A percentile compares a stretch with the other conserved stretches of the same genome.
Evolutionary conservation across 2,113 vertebrate species (phyloP).

Genomic region (Ornithorhynchus anatinus): DNA sequence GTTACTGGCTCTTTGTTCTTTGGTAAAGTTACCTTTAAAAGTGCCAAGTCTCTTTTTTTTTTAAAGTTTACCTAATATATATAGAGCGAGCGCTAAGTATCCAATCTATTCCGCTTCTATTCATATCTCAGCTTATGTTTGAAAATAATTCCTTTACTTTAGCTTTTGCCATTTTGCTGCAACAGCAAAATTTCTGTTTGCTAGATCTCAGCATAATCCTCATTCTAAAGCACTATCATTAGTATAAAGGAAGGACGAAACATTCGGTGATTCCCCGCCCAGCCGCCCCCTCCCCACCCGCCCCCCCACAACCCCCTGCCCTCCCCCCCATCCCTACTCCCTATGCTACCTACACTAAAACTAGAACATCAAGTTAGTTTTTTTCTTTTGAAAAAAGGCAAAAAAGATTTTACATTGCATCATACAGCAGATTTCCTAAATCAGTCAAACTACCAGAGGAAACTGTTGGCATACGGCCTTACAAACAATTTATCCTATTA

Average conservation of each 20-base stretch:
- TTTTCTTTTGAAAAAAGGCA: constrained; percentile 82
- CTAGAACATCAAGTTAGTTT: constrained; percentile 83
- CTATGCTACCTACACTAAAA: constrained; percentile 77
- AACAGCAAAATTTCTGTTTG: constrained; percentile 78
- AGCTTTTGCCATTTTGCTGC: constrained; percentile 78
- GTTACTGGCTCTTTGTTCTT: constrained; percentile 92
- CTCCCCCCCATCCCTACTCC: constrained; percentile 69
- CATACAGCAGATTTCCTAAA: constrained; percentile 87
- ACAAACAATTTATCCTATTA: constrained; percentile 90
- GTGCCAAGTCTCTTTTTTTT: constrained; percentile 87
- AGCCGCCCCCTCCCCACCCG: constrained; percentile 68
- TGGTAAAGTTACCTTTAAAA: constrained; percentile 96
- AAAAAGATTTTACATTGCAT: constrained; percentile 88
- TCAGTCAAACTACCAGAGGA: constrained; percentile 87
- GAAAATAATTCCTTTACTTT: constrained; percentile 73
- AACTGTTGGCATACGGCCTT: constrained; percentile 77
- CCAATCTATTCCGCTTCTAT: constrained; percentile 76
- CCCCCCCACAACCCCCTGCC: constrained; percentile 73
- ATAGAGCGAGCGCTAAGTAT: constrained; percentile 86
- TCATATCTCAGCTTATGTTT: constrained; percentile 76
- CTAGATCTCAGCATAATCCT: constrained; percentile 82
- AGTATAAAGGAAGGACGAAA: constrained; percentile 83
- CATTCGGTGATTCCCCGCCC: constrained; percentile 76
- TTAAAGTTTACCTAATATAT: constrained; percentile 81
- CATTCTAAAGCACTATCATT: constrained; percentile 83